Evolutionary conservation across 2,888 invertebrate genomes (phyloP), one percentile per base, ranked within the genome.

Genomic region (Biston stratarius): DNA sequence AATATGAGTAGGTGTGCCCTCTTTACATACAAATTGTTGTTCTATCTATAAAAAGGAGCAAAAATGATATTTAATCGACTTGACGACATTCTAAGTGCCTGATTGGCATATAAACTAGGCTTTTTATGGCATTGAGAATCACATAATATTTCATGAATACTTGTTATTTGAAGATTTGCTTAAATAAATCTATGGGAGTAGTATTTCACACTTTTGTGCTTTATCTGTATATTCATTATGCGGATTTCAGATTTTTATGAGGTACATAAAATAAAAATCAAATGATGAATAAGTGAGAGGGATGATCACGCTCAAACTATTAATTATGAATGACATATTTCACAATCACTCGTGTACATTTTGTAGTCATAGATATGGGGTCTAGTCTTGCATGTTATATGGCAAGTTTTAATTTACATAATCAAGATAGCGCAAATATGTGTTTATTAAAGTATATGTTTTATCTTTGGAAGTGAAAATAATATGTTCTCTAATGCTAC

Each of bases 21-120:
- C 67, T 59, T 72, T 70, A 72, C 74, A 70, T 72, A 69, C 44
- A 70, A 69, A 67, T 74, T 61, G 67, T 62, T 57, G 47, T 56
- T 70, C 44, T 65, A 15, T 59, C 70, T 63, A 67, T 68, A 72
- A 70, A 69, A 70, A 69, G 66, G 38, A 61, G 56, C 44, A 60
- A 61, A 57, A 61, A 47, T 70, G 14, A 67, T 58, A 63, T 61
- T 64, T 58, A 65, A 64, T 65, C 59, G 40, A 9, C 60, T 48
- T 55, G 47, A 48, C 57, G 62, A 68, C 64, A 72, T 68, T 62
- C 49, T 62, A 52, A 64, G 48, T 64, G 61, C 45, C 48, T 36
- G 38, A 67, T 69, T 66, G 67, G 49, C 67, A 71, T 74, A 70
- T 67, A 48, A 64, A 56, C 36, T 61, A 66, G 52, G 65, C 52